Conservation (phyloP, 1,140 invertebrate genomes). For the Drosophila kepulauana region DNA sequence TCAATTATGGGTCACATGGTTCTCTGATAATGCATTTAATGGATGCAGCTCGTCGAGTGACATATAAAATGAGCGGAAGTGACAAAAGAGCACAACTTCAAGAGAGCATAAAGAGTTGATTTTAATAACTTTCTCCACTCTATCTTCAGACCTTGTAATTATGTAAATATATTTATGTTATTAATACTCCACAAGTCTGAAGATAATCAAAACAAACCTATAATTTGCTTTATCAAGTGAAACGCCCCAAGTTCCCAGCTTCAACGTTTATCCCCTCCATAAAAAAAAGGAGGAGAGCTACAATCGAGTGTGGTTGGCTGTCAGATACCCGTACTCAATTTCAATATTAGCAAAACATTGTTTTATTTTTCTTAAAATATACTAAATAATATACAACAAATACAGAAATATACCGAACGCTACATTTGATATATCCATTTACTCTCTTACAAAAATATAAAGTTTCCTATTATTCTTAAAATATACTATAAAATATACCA, state of each 20-base stretch:
- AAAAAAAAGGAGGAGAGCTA: too few relatives aligned
- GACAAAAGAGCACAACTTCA: background rate
- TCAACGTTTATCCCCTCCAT: constrained; percentile 47
- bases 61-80: constrained; percentile 34
- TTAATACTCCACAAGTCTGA: constrained; percentile 57
- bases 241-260: constrained; percentile 61
- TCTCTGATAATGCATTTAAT: constrained; percentile 59
- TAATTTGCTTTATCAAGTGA: constrained; percentile 81
- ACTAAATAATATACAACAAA: too few relatives aligned
- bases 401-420: too few relatives aligned
- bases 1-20: constrained; percentile 54
- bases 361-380: too few relatives aligned
- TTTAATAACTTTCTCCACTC: constrained; percentile 7
- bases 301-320: constrained; percentile 14
- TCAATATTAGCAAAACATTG: too few relatives aligned
- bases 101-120: background rate
- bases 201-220: constrained; percentile 79
- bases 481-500: too few relatives aligned
- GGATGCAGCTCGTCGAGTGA: constrained; percentile 31
- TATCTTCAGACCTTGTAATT: constrained; percentile 46
- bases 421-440: too few relatives aligned
- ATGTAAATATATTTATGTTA: constrained; percentile 74
- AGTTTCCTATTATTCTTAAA: too few relatives aligned
- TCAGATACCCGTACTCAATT: too few relatives aligned
- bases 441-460: too few relatives aligned